phyloP scores from a whole-genome alignment of 1,140 invertebrate genomes.

The Neocloeon triangulifer region DNA sequence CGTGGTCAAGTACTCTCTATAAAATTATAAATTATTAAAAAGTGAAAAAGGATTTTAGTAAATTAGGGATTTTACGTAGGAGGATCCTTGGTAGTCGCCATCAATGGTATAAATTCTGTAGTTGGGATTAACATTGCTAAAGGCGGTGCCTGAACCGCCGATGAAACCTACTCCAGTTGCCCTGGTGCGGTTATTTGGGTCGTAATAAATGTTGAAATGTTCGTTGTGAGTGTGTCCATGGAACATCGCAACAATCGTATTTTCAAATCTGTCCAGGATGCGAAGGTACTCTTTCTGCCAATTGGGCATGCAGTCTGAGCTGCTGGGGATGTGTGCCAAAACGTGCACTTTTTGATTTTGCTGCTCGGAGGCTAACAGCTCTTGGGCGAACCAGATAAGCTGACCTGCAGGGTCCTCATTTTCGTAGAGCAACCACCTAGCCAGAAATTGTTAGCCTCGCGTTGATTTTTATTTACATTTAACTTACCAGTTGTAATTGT shows the following conservation, averaged over 20 bases:
- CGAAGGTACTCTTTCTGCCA: slow-evolving; percentile 41
- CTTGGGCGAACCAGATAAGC: slow-evolving; percentile 49
- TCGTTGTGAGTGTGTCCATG: slow-evolving; percentile 66
- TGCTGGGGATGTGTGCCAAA: slow-evolving; percentile 55
- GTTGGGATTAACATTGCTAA: slow-evolving; percentile 46
- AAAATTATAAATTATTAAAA: slow-evolving; percentile 4
- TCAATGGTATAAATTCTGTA: slow-evolving; percentile 54
- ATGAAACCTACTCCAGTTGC: slow-evolving; percentile 50
- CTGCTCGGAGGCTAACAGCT: slow-evolving; percentile 42
- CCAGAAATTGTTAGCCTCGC: slow-evolving; percentile 5
- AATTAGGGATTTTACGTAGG: no score
- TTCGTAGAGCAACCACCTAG: slow-evolving; percentile 35
- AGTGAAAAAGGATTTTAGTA: no score
- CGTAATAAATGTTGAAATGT: slow-evolving; percentile 43
- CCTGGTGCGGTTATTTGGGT: slow-evolving; percentile 17
- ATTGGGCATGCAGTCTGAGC: slow-evolving; percentile 34
- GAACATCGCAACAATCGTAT: slow-evolving; percentile 51
- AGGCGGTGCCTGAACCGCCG: slow-evolving; percentile 45
- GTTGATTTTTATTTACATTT: slow-evolving; percentile 7
- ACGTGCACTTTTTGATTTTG: slow-evolving; percentile 56
- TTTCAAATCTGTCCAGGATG: slow-evolving; percentile 32
- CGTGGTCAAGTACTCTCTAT: slow-evolving; percentile 26
- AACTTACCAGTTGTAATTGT: slow-evolving; percentile 41
- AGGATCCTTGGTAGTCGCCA: slow-evolving; percentile 16
- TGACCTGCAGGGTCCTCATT: slow-evolving; percentile 38